These are phyloP conservation scores for Lagenorhynchus albirostris DNA, from an alignment of 2,113 vertebrate genomes.

Conservation along the genomic window DNA sequence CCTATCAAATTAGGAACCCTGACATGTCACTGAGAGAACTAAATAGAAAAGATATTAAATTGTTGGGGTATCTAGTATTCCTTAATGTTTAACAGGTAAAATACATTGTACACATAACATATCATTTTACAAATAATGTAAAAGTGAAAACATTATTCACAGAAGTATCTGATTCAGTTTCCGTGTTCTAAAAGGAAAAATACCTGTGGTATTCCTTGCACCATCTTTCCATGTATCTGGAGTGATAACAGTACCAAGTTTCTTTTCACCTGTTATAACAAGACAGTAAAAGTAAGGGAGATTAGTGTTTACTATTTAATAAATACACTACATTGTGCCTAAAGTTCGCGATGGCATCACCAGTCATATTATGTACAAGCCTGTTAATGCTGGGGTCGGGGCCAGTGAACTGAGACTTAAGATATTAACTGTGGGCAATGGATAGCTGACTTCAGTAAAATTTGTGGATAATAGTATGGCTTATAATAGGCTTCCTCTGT, in stretches of 20 bases:
- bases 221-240: conserved; percentile 99
- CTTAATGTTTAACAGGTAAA: not conserved
- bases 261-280: conserved; percentile 91
- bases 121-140: conserved; percentile 9
- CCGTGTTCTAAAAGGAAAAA: not conserved
- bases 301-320: not conserved
- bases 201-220: conserved; percentile 97
- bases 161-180: not conserved
- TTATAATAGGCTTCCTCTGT: not conserved
- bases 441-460: not conserved
- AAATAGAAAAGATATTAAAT: conserved; percentile 13
- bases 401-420: not conserved
- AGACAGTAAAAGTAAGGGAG: not conserved
- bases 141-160: not conserved
- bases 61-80: not conserved
- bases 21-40: conserved; percentile 1
- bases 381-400: not conserved
- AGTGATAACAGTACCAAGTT: conserved; percentile 96
- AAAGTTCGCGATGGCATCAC: not conserved
- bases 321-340: not conserved
- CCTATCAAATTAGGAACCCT: not conserved
- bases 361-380: not conserved
- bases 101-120: not conserved
- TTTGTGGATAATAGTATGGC: not conserved
- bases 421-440: not conserved